phyloP scores from a whole-genome alignment of 37 sponge, comb jelly and placozoan genomes.

The Ephydatia muelleri region DNA sequence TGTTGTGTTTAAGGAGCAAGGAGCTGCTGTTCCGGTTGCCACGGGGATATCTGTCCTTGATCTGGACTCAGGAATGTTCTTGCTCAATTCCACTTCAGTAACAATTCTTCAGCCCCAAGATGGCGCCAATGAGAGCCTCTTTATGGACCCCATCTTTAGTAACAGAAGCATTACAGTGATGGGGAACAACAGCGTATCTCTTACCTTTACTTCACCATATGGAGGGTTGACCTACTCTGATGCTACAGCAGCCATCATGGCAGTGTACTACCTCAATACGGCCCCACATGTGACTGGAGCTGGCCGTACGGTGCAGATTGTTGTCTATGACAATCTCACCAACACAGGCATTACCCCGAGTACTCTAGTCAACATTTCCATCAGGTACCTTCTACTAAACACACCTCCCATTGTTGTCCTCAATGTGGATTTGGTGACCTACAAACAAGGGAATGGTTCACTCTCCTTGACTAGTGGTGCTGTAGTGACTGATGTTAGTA shows the following conservation, averaged over 20 bases:
- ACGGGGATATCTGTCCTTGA: conserved; percentile 31
- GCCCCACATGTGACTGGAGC: conserved; percentile 31
- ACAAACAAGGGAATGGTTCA: conserved; percentile 40
- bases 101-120: conserved; percentile 19
- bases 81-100: conserved; percentile 10
- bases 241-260: conserved; percentile 15
- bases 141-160: not conserved
- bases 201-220: not conserved
- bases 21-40: conserved; percentile 18
- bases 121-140: conserved; percentile 10
- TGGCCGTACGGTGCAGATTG: conserved; percentile 15
- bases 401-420: conserved; percentile 49
- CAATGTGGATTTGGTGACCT: conserved; percentile 2
- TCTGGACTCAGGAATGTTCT: conserved; percentile 27
- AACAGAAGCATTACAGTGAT: not conserved
- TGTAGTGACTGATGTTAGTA: conserved; percentile 51
- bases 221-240: conserved; percentile 12
- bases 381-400: conserved; percentile 31
- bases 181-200: not conserved
- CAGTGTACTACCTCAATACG: conserved; percentile 37
- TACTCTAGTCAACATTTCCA: not conserved
- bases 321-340: conserved; percentile 29
- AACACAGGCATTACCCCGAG: not conserved
- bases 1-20: conserved; percentile 38
- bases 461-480: conserved; percentile 25